Evolutionary conservation across 2,113 vertebrate genomes (phyloP), one percentile per base, ranked within the genome.

Genomic region (Accipiter virgatus): DNA sequence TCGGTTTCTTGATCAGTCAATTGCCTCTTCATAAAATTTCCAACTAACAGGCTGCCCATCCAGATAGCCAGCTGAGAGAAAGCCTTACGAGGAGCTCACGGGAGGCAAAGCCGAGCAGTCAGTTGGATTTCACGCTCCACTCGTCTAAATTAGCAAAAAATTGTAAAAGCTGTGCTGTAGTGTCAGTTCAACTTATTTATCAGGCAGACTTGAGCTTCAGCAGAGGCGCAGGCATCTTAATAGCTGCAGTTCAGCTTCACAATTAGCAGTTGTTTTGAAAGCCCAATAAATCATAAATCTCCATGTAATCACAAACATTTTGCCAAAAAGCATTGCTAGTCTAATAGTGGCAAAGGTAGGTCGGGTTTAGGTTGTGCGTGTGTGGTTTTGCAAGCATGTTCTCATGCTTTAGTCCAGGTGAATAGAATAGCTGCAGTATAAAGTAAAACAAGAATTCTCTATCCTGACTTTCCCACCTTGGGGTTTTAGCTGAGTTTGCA

Each of bases 401-500:
- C 56, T 75, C 6, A 13, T 86, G 53, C 43, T 50, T 85, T 58
- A 42, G 34, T 85, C 62, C 81, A 77, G 45, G n/a, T 86, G 86
- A 79, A 80, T 87, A 80, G 90, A 93, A 66, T 52, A 94, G 58
- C 48, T 87, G 25, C 62, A 72, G 27, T 88, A 58, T 80, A 45
- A 91, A 90, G 25, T 80, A 66, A 82, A 94, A 68, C 48, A 94
- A 85, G 58, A 94, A 61, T 90, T 91, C 70, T 96, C 58, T 96
- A 40, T 92, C 85, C 59, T 88, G 45, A 9, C 22, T 90, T 95
- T 90, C 45, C 53, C 23, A 53, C 58, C 19, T 66, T 61, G 63
- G 68, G 79, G 70, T 82, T 95, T 95, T 42, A 70, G 71, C 70
- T 86, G 40, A 68, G 36, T 90, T 94, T 92, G 42, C 21, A 38